Evolutionary conservation across 2,113 vertebrate species (phyloP), one percentile per base, ranked within the genome.

Genomic region (Ochotona princeps): DNA sequence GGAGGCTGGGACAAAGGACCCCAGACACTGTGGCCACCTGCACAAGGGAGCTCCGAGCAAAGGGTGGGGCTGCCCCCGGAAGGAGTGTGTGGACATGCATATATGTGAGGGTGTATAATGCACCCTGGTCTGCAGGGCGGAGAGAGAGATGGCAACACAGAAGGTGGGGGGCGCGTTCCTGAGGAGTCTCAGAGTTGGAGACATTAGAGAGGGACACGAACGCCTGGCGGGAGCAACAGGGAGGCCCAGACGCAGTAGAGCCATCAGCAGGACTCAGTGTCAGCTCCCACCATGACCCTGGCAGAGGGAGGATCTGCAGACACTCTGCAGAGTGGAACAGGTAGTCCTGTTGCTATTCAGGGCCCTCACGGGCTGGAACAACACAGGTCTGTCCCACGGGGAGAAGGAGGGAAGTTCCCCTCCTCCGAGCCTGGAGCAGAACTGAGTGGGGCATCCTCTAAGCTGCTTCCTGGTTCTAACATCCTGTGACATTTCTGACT

Each of bases 401-500:
- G n/a, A 21, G 30, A 26, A 26, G 38, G 15, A 13, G 44, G 18
- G 35, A 51, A 5, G 8, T 35, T 10, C 15, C 9, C n/a, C 44
- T 66, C 7, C 75, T 83, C 51, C 3, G 61, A 73, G 12, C 2
- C 49, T 57, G 28, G 7, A 9, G 21, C 49, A 21, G 30, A 13
- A 9, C 1, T 44, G 47, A 82, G 72, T 23, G 7, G 30, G 44
- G 44, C 35, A 73, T 70, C 54, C 84, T 72, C 81, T 74, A 73
- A 89, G 57, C 75, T 21, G 32, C 49, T 90, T 80, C 73, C 2
- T 28, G 0, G 74, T 69, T 87, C 93, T 69, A 89, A 82, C 78
- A 66, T 51, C n/a, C 38, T 89, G 4, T 94, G 92, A 90, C 84
- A 94, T 78, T 96, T 95, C 87, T 44, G 83, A 91, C 87, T 92